Conservation (phyloP, 2,797 vertebrate species). For the Buceros bicornis region DNA sequence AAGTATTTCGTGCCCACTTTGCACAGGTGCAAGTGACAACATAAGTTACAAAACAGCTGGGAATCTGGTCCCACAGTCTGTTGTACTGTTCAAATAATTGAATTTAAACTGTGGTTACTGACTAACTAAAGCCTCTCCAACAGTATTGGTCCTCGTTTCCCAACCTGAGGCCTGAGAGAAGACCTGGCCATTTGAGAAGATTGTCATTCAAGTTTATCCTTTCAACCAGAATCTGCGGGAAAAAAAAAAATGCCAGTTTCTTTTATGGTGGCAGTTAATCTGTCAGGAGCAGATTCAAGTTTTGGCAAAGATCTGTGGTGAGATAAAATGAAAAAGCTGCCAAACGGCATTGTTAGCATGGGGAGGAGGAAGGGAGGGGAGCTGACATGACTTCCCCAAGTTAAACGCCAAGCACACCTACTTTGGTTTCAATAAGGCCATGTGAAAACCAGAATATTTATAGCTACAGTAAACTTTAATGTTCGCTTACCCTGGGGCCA, state of each 20-base stretch:
- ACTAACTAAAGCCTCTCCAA: conserved; percentile 64
- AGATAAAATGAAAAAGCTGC: conserved; percentile 78
- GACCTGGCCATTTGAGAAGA: conserved; percentile 68
- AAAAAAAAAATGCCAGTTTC: conserved; percentile 73
- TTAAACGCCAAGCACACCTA: conserved; percentile 78
- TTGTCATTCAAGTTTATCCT: conserved; percentile 81
- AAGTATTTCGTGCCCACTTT: conserved; percentile 69
- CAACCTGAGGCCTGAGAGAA: conserved; percentile 71
- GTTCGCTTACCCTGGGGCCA: conserved; percentile 74
- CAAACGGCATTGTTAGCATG: conserved; percentile 77
- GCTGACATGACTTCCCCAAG: conserved; percentile 70
- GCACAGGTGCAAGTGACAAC: conserved; percentile 68
- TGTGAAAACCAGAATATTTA: conserved; percentile 76
- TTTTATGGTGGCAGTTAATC: conserved; percentile 86
- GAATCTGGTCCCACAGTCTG: conserved; percentile 53
- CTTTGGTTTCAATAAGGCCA: conserved; percentile 52
- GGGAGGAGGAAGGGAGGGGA: conserved; percentile 69
- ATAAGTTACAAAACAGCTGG: conserved; percentile 60
- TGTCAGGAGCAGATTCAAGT: conserved; percentile 90
- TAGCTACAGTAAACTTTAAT: conserved; percentile 61
- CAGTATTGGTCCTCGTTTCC: conserved; percentile 64
- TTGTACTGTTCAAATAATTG: conserved; percentile 53
- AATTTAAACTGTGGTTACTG: conserved; percentile 68
- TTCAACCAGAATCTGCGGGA: conserved; percentile 73
- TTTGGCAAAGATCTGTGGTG: conserved; percentile 86